A percentile compares a stretch with the other conserved stretches of the same genome.
Conservation (phyloP, 2,113 vertebrate genomes). For the Erythrolamprus reginae region DNA sequence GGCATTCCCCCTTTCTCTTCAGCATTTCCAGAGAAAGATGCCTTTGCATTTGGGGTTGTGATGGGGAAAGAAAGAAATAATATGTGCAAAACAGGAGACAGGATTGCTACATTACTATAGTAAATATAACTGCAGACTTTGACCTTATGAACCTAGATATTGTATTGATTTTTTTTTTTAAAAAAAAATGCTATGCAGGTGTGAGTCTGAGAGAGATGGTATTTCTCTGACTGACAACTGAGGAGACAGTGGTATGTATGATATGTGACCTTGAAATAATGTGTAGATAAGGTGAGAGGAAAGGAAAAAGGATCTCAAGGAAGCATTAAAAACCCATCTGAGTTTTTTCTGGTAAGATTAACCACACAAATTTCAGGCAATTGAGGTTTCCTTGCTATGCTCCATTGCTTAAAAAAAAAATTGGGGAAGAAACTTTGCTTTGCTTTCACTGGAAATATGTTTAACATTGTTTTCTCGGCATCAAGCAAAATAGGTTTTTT, state of each 20-base stretch:
- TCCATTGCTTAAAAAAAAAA: neutral
- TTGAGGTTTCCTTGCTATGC: neutral
- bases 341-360: slow-evolving; percentile 7
- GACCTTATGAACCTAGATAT: neutral
- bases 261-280: slow-evolving; percentile 53
- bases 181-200: neutral
- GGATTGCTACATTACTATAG: neutral
- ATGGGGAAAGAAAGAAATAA: neutral
- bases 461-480: neutral
- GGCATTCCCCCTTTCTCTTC: neutral
- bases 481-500: neutral
- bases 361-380: slow-evolving; percentile 30
- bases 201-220: neutral
- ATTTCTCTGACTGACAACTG: slow-evolving; percentile 34
- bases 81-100: slow-evolving; percentile 29
- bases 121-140: slow-evolving; percentile 5
- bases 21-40: slow-evolving; percentile 6
- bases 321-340: neutral
- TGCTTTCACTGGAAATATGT: neutral
- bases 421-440: neutral
- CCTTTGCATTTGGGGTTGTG: neutral
- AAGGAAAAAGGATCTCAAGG: slow-evolving; percentile 9
- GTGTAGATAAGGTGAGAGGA: slow-evolving; percentile 31
- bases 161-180: neutral
- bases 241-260: neutral